Conservation (phyloP, 2,888 invertebrate genomes). For the Galeopsomyia nigrocyanea region DNA sequence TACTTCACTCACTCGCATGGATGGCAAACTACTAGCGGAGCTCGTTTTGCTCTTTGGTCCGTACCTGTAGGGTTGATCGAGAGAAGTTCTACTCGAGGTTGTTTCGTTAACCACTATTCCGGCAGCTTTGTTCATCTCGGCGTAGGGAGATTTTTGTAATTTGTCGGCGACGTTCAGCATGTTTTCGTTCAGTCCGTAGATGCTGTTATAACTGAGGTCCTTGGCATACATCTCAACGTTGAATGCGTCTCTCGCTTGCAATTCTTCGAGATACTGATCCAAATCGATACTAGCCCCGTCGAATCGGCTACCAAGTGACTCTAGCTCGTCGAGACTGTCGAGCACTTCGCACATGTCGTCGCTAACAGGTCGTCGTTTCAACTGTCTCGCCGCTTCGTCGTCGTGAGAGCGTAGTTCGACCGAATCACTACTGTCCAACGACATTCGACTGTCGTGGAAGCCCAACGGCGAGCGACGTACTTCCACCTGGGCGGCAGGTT, state of each 20-base stretch:
- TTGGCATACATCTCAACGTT: constrained; percentile 66
- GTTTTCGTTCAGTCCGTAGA: constrained; percentile 63
- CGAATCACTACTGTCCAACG: constrained; percentile 68
- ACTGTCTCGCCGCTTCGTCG: constrained; percentile 72
- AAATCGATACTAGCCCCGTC: constrained; percentile 76
- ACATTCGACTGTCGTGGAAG: constrained; percentile 60
- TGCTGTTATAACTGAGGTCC: constrained; percentile 62
- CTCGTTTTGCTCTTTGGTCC: constrained; percentile 60
- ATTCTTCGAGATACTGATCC: constrained; percentile 78
- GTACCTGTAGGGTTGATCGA: constrained; percentile 58
- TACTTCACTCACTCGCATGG: constrained; percentile 64
- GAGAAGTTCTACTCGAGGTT: constrained; percentile 30
- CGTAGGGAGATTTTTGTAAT: constrained; percentile 57
- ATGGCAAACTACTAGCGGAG: constrained; percentile 64
- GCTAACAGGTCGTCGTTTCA: constrained; percentile 81
- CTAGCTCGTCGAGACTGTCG: constrained; percentile 77
- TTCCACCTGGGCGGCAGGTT: constrained; percentile 56
- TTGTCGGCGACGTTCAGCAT: constrained; percentile 56
- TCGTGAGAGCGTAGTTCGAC: constrained; percentile 72
- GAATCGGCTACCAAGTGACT: constrained; percentile 72
- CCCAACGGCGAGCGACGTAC: constrained; percentile 57
- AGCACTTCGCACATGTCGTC: constrained; percentile 73
- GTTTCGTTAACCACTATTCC: constrained; percentile 4
- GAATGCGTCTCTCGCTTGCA: constrained; percentile 72
- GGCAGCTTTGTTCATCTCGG: constrained; percentile 52